phyloP scores from a whole-genome alignment of 2,888 invertebrate genomes.

The Drosophila seclusa region DNA sequence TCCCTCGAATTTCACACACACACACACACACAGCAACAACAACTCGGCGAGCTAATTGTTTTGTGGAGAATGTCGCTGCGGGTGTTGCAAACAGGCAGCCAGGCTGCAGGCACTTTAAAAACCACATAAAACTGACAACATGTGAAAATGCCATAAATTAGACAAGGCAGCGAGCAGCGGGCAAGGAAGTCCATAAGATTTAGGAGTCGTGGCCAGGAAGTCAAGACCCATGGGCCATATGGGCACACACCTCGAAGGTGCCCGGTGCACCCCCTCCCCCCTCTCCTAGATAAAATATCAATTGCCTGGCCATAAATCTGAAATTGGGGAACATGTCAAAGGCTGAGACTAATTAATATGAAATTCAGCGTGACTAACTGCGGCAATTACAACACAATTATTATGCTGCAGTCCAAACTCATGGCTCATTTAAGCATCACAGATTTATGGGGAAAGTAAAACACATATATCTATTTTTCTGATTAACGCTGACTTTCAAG shows the following conservation, averaged over 20 bases:
- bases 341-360: conserved; percentile 68
- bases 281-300: conserved; percentile 48
- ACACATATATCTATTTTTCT: background rate
- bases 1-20: conserved; percentile 41
- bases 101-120: conserved; percentile 63
- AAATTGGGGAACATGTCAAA: conserved; percentile 49
- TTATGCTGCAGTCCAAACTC: conserved; percentile 28
- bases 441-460: conserved; percentile 47
- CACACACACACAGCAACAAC: conserved; percentile 1
- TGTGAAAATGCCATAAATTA: conserved; percentile 82
- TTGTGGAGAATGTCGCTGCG: conserved; percentile 70
- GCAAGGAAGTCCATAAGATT: conserved; percentile 63
- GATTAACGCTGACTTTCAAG: background rate
- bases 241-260: conserved; percentile 68
- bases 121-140: conserved; percentile 82
- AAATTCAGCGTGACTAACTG: conserved; percentile 72
- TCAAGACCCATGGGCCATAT: conserved; percentile 62
- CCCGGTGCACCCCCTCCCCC: background rate
- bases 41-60: conserved; percentile 63
- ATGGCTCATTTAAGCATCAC: conserved; percentile 47
- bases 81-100: conserved; percentile 50
- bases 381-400: conserved; percentile 54
- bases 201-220: conserved; percentile 67
- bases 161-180: conserved; percentile 5
- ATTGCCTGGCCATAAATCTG: conserved; percentile 72